phyloP scores from a whole-genome alignment of 1,140 invertebrate species.

The Drosophila parabipectinata region DNA sequence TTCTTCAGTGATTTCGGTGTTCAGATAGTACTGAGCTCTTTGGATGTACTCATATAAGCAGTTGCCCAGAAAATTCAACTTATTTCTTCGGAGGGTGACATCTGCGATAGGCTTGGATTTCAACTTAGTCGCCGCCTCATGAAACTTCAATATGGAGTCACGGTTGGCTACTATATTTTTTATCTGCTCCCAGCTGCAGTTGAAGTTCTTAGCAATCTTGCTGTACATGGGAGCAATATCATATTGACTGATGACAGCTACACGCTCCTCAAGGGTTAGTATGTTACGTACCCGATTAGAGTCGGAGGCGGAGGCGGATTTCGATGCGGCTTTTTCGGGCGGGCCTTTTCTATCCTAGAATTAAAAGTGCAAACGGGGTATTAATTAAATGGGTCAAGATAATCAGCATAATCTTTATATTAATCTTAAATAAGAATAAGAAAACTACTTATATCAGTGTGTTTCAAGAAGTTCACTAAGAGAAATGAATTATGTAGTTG shows the following conservation, averaged over 20 bases:
- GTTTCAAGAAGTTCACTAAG: too few relatives aligned
- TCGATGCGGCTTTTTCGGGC: neutral
- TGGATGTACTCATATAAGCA: constrained; percentile 79
- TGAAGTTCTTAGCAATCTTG: constrained; percentile 76
- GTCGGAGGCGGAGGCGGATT: neutral
- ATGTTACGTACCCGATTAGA: constrained; percentile 67
- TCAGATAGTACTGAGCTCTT: constrained; percentile 65
- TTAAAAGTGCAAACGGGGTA: neutral
- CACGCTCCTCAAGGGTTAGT: constrained; percentile 73
- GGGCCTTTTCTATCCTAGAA: constrained; percentile 36
- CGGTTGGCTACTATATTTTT: constrained; percentile 77
- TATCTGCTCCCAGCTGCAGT: constrained; percentile 81
- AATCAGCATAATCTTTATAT: too few relatives aligned
- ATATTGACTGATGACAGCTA: constrained; percentile 69
- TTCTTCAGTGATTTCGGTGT: constrained; percentile 69
- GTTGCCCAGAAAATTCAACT: constrained; percentile 68
- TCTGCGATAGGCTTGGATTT: constrained; percentile 39
- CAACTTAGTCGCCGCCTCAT: constrained; percentile 55
- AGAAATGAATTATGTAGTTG: too few relatives aligned
- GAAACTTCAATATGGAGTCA: constrained; percentile 67
- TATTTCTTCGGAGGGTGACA: constrained; percentile 62
- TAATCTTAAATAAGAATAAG: too few relatives aligned
- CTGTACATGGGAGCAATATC: constrained; percentile 77
- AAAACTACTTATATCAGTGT: too few relatives aligned
- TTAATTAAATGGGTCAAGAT: neutral